phyloP scores from a whole-genome alignment of 2,113 vertebrate species.

The Procavia capensis region DNA sequence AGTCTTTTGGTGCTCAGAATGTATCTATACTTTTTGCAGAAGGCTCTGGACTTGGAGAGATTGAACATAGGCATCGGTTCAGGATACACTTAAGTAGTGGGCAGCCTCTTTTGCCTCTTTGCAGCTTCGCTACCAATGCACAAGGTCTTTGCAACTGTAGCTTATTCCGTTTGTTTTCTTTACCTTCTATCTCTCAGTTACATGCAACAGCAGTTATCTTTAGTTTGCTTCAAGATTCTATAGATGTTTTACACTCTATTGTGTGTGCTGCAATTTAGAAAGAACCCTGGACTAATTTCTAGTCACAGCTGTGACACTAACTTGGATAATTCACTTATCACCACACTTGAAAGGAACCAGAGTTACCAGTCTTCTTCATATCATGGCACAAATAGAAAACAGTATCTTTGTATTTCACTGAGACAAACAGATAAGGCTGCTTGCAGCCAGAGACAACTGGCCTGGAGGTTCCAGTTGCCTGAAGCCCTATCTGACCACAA shows the following conservation, averaged over 20 bases:
- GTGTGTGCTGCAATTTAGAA: slow-evolving; percentile 23
- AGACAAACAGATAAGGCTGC: background rate
- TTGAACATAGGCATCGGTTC: background rate
- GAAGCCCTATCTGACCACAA: background rate
- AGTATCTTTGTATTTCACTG: slow-evolving; percentile 2
- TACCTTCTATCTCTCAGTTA: slow-evolving; percentile 20
- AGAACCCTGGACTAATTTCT: slow-evolving; percentile 45
- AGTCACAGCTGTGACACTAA: background rate
- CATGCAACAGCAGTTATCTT: background rate
- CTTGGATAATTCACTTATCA: background rate
- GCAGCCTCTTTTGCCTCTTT: background rate
- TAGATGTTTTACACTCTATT: slow-evolving; percentile 37
- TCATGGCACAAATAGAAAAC: slow-evolving; percentile 28
- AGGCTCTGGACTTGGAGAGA: slow-evolving; percentile 22
- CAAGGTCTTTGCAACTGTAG: slow-evolving; percentile 16
- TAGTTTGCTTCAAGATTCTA: slow-evolving; percentile 47
- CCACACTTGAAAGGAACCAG: slow-evolving; percentile 25
- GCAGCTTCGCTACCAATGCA: slow-evolving; percentile 9
- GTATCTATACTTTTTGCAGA: slow-evolving; percentile 26
- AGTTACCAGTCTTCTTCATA: background rate
- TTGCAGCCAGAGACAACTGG: slow-evolving; percentile 17
- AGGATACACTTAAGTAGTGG: slow-evolving; percentile 7
- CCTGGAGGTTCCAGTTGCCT: background rate
- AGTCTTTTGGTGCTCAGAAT: slow-evolving; percentile 18
- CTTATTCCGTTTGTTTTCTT: slow-evolving; percentile 31